Percentiles rank a stretch among this genome's conserved stretches.
phyloP scores from a whole-genome alignment of 2,888 invertebrate species.

The Plutella xylostella region DNA sequence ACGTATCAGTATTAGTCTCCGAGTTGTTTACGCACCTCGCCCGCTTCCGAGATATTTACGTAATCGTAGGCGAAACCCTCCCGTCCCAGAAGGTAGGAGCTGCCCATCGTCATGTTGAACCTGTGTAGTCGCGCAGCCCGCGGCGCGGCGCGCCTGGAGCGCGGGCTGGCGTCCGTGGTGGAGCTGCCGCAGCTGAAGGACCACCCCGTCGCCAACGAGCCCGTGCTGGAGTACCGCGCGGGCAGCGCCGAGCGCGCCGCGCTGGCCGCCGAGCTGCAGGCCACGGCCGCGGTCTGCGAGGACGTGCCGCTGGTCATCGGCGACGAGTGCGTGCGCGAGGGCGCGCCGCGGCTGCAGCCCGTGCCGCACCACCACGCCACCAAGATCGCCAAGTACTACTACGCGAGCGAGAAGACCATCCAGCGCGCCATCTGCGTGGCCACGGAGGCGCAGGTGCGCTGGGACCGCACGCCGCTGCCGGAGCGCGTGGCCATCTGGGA shows the following conservation, averaged over 20 bases:
- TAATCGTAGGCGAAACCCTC: slow-evolving; percentile 15
- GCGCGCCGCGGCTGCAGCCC: slow-evolving; percentile 81
- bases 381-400: slow-evolving; percentile 91
- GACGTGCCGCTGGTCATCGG: slow-evolving; percentile 98
- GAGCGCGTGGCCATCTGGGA: slow-evolving; percentile 88
- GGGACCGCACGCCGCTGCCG: slow-evolving; percentile 88
- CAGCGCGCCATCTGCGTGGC: slow-evolving; percentile 87
- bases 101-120: slow-evolving; percentile 25
- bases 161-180: slow-evolving; percentile 74
- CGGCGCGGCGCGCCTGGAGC: slow-evolving; percentile 43
- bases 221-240: slow-evolving; percentile 82
- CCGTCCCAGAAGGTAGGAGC: neutral
- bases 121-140: slow-evolving; percentile 57
- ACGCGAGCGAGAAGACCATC: slow-evolving; percentile 87
- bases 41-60: slow-evolving; percentile 27
- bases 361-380: slow-evolving; percentile 92
- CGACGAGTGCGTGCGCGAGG: slow-evolving; percentile 84
- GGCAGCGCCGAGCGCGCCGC: slow-evolving; percentile 84
- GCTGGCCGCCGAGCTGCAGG: slow-evolving; percentile 76
- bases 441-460: slow-evolving; percentile 82
- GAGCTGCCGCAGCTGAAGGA: slow-evolving; percentile 74
- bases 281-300: slow-evolving; percentile 73
- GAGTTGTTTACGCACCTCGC: slow-evolving; percentile 18
- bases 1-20: neutral
- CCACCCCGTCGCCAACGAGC: slow-evolving; percentile 81